phyloP scores from a whole-genome alignment of 2,888 invertebrate species.

The Drosophila formosana region DNA sequence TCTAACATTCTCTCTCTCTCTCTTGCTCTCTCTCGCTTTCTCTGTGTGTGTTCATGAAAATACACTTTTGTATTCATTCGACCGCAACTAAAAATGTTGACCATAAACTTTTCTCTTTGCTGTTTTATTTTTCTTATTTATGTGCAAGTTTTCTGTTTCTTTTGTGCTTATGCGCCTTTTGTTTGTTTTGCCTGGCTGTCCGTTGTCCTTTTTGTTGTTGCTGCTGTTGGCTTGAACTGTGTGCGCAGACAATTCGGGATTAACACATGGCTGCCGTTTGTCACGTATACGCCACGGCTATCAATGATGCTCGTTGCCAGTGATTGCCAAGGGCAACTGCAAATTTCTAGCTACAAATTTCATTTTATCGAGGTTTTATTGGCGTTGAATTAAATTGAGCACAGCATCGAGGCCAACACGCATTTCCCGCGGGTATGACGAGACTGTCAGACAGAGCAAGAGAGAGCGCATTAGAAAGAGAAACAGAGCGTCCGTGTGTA shows the following conservation, averaged over 20 bases:
- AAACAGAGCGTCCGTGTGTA: not conserved
- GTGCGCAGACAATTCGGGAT: slow-evolving; percentile 44
- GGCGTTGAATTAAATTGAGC: slow-evolving; percentile 79
- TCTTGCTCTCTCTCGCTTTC: slow-evolving; percentile 28
- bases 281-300: slow-evolving; percentile 58
- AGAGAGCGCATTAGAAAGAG: not conserved
- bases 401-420: slow-evolving; percentile 36
- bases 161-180: slow-evolving; percentile 34
- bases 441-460: not conserved
- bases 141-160: slow-evolving; percentile 58
- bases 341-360: slow-evolving; percentile 58
- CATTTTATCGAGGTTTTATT: slow-evolving; percentile 73
- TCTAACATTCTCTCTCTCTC: not conserved
- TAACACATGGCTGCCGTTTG: slow-evolving; percentile 70
- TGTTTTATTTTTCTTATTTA: slow-evolving; percentile 63
- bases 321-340: slow-evolving; percentile 46
- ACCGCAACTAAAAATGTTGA: slow-evolving; percentile 81
- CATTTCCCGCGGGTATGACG: slow-evolving; percentile 7
- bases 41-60: slow-evolving; percentile 69
- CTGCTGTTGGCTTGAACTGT: slow-evolving; percentile 21
- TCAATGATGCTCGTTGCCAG: slow-evolving; percentile 58
- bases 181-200: slow-evolving; percentile 26
- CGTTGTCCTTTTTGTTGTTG: slow-evolving; percentile 31
- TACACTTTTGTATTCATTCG: slow-evolving; percentile 78
- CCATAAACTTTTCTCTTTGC: slow-evolving; percentile 68